Evolutionary conservation across 2,797 vertebrate species (phyloP).

Genomic region (Enteromius trimaculatus): DNA sequence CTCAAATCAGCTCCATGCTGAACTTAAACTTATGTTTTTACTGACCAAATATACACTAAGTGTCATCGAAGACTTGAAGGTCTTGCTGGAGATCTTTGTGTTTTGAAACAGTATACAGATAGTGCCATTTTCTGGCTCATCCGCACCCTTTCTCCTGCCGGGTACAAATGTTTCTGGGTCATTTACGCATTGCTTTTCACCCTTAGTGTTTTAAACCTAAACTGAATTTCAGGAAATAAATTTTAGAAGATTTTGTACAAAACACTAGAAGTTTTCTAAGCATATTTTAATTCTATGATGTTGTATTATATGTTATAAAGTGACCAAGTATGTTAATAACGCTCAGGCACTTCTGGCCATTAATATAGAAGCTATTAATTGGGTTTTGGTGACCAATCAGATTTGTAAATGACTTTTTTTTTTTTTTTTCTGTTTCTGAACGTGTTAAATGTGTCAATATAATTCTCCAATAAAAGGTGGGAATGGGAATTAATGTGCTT

Average conservation of each 20-base stretch:
- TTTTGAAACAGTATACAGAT: neutral
- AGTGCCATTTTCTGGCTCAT: constrained; percentile 28
- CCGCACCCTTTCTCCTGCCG: constrained; percentile 11
- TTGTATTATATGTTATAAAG: constrained; percentile 25
- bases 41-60: constrained; percentile 50
- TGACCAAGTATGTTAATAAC: neutral
- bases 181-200: neutral
- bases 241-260: constrained; percentile 20
- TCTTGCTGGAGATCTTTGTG: neutral
- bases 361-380: constrained; percentile 15
- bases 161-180: constrained; percentile 17
- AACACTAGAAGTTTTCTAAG: constrained; percentile 4
- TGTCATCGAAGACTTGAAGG: constrained; percentile 38
- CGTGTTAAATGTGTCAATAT: constrained; percentile 7
- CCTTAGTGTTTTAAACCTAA: neutral
- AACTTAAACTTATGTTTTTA: constrained; percentile 28
- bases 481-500: constrained; percentile 13
- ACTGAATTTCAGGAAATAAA: constrained; percentile 20
- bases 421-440: constrained; percentile 17
- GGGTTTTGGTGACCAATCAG: constrained; percentile 33
- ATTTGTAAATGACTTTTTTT: constrained; percentile 15
- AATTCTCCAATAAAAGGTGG: constrained; percentile 41
- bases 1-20: neutral
- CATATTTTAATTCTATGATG: neutral
- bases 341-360: constrained; percentile 6